Evolutionary conservation across 2,888 invertebrate species (phyloP).

Genomic region (Stenoptilia bipunctidactyla): DNA sequence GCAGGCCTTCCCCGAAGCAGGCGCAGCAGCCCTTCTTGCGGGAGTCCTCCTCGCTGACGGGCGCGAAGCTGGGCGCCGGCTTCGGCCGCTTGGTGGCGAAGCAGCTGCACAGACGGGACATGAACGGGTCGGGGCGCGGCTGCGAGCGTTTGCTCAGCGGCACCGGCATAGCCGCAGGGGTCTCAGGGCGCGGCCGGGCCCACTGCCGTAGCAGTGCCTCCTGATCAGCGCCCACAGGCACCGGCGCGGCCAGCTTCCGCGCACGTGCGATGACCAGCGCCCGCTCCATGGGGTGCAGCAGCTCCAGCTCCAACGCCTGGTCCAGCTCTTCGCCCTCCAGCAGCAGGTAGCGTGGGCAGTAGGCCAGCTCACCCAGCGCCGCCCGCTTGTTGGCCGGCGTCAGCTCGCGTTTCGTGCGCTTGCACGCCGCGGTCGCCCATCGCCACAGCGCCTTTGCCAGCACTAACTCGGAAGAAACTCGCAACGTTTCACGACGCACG

Average conservation of each 20-base stretch:
- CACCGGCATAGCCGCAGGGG: conserved; percentile 54
- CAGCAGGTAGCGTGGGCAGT: conserved; percentile 75
- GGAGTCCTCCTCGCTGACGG: conserved; percentile 39
- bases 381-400: conserved; percentile 55
- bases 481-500: conserved; percentile 76
- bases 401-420: conserved; percentile 50
- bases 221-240: conserved; percentile 58
- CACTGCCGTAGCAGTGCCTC: conserved; percentile 53
- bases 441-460: conserved; percentile 74
- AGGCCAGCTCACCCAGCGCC: conserved; percentile 65
- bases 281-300: conserved; percentile 59
- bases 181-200: conserved; percentile 48
- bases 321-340: conserved; percentile 76
- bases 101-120: conserved; percentile 43
- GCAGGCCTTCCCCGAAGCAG: conserved; percentile 59
- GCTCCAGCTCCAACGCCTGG: conserved; percentile 57
- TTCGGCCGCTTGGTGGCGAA: conserved; percentile 45
- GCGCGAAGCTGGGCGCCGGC: conserved; percentile 44
- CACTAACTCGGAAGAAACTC: conserved; percentile 73
- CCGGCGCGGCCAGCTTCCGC: conserved; percentile 47
- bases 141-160: conserved; percentile 53
- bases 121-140: conserved; percentile 34
- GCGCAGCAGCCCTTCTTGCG: conserved; percentile 56
- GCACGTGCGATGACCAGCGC: conserved; percentile 53
- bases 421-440: conserved; percentile 59